Conservation (phyloP, 2,113 vertebrate species). For the Catagonus wagneri region DNA sequence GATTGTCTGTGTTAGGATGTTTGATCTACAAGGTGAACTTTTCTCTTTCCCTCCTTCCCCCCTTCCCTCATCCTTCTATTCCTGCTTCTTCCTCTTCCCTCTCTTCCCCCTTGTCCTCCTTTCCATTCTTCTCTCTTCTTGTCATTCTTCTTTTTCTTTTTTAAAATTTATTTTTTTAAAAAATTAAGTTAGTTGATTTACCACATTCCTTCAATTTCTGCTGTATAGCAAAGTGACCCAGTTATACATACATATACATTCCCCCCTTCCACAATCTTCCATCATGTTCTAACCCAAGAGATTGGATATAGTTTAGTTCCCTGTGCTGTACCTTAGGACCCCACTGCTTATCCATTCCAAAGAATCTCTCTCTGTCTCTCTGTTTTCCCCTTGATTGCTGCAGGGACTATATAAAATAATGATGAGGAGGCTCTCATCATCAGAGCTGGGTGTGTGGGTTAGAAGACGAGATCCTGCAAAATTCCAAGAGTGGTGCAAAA, state of each 20-base stretch:
- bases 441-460: neutral
- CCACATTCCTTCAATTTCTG: too few relatives aligned
- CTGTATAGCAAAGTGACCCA: too few relatives aligned
- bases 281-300: too few relatives aligned
- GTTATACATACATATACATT: too few relatives aligned
- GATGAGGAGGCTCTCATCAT: neutral
- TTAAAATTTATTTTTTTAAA: neutral
- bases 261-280: too few relatives aligned
- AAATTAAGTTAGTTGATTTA: too few relatives aligned
- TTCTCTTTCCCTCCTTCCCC: neutral
- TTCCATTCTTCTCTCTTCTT: neutral
- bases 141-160: accelerated
- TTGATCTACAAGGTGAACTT: neutral
- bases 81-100: accelerated
- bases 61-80: neutral
- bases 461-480: neutral
- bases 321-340: too few relatives aligned
- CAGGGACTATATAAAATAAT: neutral
- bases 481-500: neutral
- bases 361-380: neutral
- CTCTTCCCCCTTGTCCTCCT: too few relatives aligned
- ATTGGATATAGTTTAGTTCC: too few relatives aligned
- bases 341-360: too few relatives aligned
- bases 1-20: neutral
- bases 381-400: neutral